Evolutionary conservation across 2,888 invertebrate species (phyloP).

Genomic region (Dicycla oo): DNA sequence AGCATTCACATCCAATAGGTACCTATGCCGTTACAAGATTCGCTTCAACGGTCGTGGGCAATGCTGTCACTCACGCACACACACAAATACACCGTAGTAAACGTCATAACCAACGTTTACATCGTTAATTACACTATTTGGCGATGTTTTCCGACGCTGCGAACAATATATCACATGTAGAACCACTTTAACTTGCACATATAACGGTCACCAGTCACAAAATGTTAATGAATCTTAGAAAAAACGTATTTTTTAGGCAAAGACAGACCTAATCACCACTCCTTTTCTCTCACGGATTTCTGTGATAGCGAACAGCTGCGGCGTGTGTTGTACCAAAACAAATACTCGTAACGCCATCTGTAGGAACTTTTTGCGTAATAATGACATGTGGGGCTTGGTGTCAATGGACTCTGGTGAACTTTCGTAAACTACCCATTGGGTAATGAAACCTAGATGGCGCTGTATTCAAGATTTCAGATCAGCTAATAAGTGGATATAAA

Average conservation of each 20-base stretch:
- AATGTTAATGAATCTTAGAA: conserved; percentile 83
- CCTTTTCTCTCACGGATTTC: conserved; percentile 90
- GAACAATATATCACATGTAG: conserved; percentile 81
- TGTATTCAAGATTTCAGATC: conserved; percentile 2
- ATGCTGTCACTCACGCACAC: conserved; percentile 87
- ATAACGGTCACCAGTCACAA: conserved; percentile 75
- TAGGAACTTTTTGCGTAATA: conserved; percentile 13
- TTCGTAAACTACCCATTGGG: conserved; percentile 14
- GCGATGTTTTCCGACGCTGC: conserved; percentile 79
- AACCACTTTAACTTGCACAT: conserved; percentile 79
- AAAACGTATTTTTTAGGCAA: conserved; percentile 86
- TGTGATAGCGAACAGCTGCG: conserved; percentile 90
- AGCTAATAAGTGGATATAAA: not conserved
- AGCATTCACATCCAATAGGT: conserved; percentile 78
- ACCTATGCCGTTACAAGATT: conserved; percentile 87
- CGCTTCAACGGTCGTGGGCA: conserved; percentile 88
- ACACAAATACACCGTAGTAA: conserved; percentile 84
- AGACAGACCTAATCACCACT: conserved; percentile 89
- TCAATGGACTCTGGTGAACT: conserved; percentile 59
- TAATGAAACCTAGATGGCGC: conserved; percentile 69
- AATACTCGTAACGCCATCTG: conserved; percentile 84
- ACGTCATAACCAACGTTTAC: conserved; percentile 89
- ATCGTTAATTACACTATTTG: conserved; percentile 84
- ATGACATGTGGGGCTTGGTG: conserved; percentile 45
- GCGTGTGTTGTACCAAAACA: conserved; percentile 88